Percentiles rank a stretch among this genome's conserved stretches.
Conservation (phyloP, 2,113 vertebrate species). For the Proterorhinus semilunaris region DNA sequence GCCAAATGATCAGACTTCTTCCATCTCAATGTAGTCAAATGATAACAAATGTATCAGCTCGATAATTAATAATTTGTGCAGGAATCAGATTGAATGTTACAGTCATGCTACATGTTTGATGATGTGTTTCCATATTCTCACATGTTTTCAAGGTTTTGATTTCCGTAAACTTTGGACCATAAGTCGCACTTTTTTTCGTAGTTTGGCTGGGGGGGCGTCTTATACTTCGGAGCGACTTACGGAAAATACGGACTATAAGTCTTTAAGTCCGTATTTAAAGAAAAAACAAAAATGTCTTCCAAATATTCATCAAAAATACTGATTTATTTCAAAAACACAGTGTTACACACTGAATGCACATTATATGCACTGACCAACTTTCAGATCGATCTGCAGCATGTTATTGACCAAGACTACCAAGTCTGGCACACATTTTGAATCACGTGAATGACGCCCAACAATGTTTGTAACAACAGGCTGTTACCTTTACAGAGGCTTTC, state of each 20-base stretch:
- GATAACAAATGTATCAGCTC: too few relatives aligned
- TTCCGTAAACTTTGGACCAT: too few relatives aligned
- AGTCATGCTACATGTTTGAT: too few relatives aligned
- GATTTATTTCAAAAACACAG: not conserved
- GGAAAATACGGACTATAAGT: too few relatives aligned
- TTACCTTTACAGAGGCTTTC: not conserved
- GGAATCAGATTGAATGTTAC: not conserved
- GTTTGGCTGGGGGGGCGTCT: too few relatives aligned
- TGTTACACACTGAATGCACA: not conserved
- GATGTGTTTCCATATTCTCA: too few relatives aligned
- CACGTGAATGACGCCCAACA: not conserved
- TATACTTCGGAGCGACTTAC: too few relatives aligned
- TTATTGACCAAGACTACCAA: not conserved
- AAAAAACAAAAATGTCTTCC: too few relatives aligned
- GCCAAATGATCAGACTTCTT: conserved; percentile 54
- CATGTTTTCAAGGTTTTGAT: too few relatives aligned
- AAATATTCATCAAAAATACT: too few relatives aligned
- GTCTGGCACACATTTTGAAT: conserved; percentile 5
- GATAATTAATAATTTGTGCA: not conserved
- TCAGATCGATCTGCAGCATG: not conserved
- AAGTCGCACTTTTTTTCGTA: too few relatives aligned
- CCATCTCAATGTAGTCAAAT: conserved; percentile 20
- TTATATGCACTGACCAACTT: not conserved
- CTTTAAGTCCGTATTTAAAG: too few relatives aligned
- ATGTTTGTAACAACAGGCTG: not conserved